Percentiles rank a stretch among this genome's conserved stretches.
Evolutionary conservation across 2,797 vertebrate genomes (phyloP).

Genomic region (Xerus rutilus): DNA sequence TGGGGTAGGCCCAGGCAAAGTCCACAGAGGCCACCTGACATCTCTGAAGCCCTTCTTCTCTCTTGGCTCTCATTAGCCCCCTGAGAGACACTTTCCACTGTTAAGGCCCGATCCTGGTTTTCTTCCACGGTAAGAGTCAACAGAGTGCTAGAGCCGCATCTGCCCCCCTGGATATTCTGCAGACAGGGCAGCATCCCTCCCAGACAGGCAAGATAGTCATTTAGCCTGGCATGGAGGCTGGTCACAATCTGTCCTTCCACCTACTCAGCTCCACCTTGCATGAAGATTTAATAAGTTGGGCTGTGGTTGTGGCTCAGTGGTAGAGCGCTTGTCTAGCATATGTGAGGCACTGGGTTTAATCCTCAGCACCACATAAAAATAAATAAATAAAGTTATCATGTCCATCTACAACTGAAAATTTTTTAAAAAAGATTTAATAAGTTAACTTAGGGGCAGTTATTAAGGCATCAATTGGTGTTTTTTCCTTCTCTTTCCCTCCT

Average conservation of each 20-base stretch:
- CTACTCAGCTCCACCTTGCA: background rate
- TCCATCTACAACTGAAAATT: too few relatives aligned
- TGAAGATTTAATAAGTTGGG: background rate
- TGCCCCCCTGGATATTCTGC: background rate
- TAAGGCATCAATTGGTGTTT: background rate
- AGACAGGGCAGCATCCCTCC: background rate
- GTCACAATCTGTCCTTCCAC: background rate
- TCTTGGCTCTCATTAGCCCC: background rate
- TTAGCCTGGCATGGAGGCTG: background rate
- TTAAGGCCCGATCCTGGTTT: background rate
- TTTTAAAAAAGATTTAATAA: background rate
- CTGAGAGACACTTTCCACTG: background rate
- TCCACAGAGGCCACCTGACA: accelerated
- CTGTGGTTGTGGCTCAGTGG: too few relatives aligned
- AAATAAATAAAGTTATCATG: too few relatives aligned
- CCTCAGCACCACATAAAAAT: too few relatives aligned
- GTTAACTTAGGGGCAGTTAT: background rate
- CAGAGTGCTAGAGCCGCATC: background rate
- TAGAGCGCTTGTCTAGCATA: too few relatives aligned
- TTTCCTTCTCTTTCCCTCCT: too few relatives aligned
- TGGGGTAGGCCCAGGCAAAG: background rate
- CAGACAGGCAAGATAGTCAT: background rate
- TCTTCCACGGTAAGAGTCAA: background rate
- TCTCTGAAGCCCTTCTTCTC: background rate
- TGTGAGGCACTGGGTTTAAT: too few relatives aligned